Base-by-base conservation (phyloP, 2,888 invertebrate species). In the Megaustenia siamemsis region DNA sequence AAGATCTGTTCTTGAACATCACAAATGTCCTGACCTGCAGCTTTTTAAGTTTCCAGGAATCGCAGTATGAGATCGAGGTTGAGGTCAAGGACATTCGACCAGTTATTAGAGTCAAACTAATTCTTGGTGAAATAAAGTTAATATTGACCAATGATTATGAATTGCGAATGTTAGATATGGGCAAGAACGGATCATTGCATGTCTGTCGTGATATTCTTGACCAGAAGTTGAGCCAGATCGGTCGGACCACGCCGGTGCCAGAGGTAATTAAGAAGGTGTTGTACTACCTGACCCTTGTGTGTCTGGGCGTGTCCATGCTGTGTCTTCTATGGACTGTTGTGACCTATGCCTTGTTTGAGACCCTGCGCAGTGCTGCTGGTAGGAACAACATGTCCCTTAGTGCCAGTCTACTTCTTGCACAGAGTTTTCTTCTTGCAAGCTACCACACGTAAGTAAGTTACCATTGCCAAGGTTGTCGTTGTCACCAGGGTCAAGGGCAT, bases 371-470 rank as follows among this genome's bases (percentile, higher is more conserved):
- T 45, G 32, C 40, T 8, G 84, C 80, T 0, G 84, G 84, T 8
- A 40, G 18, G 28, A 80, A 75, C 45, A 84, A 79, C 35, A 53
- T 84, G 56, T 32, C 24, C n/a, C 71, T 84, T 3, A 63, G 75
- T 66, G n/a, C 28, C 2, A 77, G 77, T 53, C 40, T 83, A 24
- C 28, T 83, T 28, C 28, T 69, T 15, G 83, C 83, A 4, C 83
- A 83, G 35, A 56, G 56, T 0, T 66, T 32, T 35, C 24, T 60
- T 24, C 76, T 77, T 1, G 76, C 76, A 21, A 77, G 56, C 12
- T 35, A 0, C n/a, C 38, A 32, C 76, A 40, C 35, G 75, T 75
- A 75, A 18, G 75, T 53, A n/a, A n/a, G n/a, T n/a, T n/a, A n/a
- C n/a, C n/a, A n/a, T n/a, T n/a, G n/a, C n/a, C n/a, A n/a, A n/a